Conservation (phyloP, 2,113 vertebrate genomes). For the Syngnathoides biaculeatus region DNA sequence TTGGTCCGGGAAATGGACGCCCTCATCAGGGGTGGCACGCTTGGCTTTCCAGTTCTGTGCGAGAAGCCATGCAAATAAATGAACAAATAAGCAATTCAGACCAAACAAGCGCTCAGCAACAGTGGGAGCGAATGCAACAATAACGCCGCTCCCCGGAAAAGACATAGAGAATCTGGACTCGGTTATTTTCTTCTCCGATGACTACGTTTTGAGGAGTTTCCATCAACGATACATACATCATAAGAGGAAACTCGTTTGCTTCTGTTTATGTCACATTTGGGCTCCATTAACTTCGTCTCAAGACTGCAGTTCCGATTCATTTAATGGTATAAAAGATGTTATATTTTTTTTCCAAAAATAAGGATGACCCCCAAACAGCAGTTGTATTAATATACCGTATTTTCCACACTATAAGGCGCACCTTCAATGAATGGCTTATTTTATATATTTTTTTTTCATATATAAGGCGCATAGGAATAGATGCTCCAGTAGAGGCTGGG, state of each 20-base stretch:
- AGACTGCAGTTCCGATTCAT: too few relatives aligned
- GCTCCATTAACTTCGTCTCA: background rate
- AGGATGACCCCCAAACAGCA: background rate
- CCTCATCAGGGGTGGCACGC: constrained; percentile 71
- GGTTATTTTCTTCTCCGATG: constrained; percentile 30
- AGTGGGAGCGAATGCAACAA: constrained; percentile 66
- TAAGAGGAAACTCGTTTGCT: constrained; percentile 34
- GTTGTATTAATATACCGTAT: background rate
- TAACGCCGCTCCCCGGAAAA: constrained; percentile 64
- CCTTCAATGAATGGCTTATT: too few relatives aligned
- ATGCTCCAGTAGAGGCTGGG: too few relatives aligned
- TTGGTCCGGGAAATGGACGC: constrained; percentile 67
- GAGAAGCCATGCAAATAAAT: constrained; percentile 74
- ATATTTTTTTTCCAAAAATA: background rate
- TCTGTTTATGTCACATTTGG: constrained; percentile 37
- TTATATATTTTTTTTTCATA: too few relatives aligned
- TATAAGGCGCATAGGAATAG: too few relatives aligned
- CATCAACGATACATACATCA: constrained; percentile 41
- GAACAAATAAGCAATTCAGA: constrained; percentile 74
- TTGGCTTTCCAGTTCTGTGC: constrained; percentile 63
- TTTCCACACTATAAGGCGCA: too few relatives aligned
- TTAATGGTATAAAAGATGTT: background rate
- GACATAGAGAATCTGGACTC: constrained; percentile 55
- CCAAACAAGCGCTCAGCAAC: constrained; percentile 60
- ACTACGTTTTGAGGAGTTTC: constrained; percentile 34